Evolutionary conservation across 1,140 invertebrate species (phyloP).

Genomic region (Lasioglossum albipes): DNA sequence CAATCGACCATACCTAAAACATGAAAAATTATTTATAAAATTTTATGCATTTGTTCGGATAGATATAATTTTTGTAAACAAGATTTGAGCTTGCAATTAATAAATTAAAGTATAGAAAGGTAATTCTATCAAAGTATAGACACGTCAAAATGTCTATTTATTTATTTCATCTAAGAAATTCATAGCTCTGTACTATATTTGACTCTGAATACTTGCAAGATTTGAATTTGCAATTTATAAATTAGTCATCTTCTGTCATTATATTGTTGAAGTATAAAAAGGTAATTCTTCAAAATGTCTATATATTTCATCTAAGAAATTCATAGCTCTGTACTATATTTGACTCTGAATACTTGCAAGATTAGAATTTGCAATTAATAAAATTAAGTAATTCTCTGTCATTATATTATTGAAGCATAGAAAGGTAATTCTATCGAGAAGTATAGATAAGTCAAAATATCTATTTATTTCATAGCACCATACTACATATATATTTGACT

Average conservation of each 20-base stretch:
- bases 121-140: not conserved
- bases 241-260: too few relatives aligned
- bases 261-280: too few relatives aligned
- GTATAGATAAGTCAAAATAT: not conserved
- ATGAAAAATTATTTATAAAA: not conserved
- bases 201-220: not conserved
- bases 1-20: constrained; percentile 91
- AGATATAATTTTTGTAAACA: not conserved
- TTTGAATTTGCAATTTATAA: too few relatives aligned
- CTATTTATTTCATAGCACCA: not conserved
- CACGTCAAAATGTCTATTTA: not conserved
- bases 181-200: not conserved
- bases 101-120: too few relatives aligned
- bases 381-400: too few relatives aligned
- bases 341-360: not conserved
- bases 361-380: too few relatives aligned
- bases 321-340: not conserved
- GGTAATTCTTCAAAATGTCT: not conserved
- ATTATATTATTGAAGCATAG: too few relatives aligned
- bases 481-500: too few relatives aligned
- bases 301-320: not conserved
- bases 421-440: too few relatives aligned
- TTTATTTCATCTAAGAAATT: not conserved
- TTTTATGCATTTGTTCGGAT: not conserved
- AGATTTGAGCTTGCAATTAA: not conserved